Percentiles rank a stretch among this genome's conserved stretches.
Conservation (phyloP, 2,888 invertebrate species). For the Lasioglossum figueresi region DNA sequence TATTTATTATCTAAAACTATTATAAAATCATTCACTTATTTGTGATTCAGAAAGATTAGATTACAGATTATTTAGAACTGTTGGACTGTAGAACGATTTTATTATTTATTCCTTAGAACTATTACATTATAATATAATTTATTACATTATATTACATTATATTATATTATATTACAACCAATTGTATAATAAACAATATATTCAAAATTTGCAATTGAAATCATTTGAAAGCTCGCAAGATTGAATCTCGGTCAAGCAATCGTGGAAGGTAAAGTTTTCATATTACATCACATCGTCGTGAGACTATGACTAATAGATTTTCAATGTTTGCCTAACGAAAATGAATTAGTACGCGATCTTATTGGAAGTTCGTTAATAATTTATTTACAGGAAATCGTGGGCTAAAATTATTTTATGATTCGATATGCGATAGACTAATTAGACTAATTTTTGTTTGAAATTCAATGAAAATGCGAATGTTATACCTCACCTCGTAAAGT, state of each 20-base stretch:
- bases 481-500: background rate
- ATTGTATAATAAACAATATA: background rate
- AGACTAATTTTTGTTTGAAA: background rate
- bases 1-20: background rate
- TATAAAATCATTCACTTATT: no score
- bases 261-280: background rate
- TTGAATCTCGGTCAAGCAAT: background rate
- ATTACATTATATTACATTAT: no score
- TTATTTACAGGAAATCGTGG: slow-evolving; percentile 1
- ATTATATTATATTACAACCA: no score
- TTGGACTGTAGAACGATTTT: background rate
- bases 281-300: background rate
- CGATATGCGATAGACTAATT: background rate
- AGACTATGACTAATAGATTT: background rate
- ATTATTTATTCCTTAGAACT: no score
- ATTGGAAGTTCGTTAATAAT: background rate
- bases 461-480: background rate
- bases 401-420: background rate
- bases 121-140: background rate
- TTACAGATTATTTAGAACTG: background rate
- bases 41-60: no score
- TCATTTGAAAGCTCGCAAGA: background rate
- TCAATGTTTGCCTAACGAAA: background rate
- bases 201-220: background rate
- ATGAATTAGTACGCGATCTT: background rate